Percentiles rank a stretch among this genome's conserved stretches.
phyloP scores from a whole-genome alignment of 2,797 vertebrate species.

The Dromococcyx pavoninus region DNA sequence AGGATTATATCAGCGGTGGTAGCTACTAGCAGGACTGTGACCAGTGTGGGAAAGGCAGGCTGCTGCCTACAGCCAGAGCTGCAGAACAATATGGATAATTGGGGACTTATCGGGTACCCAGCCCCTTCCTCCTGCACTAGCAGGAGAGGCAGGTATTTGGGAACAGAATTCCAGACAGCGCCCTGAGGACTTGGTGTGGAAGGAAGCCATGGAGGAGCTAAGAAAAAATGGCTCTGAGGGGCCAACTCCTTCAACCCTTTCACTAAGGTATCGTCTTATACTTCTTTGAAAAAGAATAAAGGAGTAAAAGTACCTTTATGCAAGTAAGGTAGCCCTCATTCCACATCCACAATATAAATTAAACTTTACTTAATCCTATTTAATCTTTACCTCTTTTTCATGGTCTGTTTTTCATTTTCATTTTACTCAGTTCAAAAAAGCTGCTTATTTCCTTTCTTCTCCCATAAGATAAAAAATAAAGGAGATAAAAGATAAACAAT shows the following conservation, averaged over 20 bases:
- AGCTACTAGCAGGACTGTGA: neutral
- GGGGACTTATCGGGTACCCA: rapidly evolving
- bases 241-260: neutral
- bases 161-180: neutral
- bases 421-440: neutral
- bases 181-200: too few species aligned
- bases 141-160: neutral
- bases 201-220: neutral
- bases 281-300: neutral
- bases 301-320: neutral
- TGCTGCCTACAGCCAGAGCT: neutral
- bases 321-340: neutral
- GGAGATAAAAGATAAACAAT: neutral
- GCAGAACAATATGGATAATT: rapidly evolving
- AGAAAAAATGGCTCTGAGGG: neutral
- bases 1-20: neutral
- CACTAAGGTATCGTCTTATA: neutral
- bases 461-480: neutral
- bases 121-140: neutral
- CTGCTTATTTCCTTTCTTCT: neutral
- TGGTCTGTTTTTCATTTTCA: neutral
- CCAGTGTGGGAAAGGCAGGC: neutral
- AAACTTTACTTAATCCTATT: neutral
- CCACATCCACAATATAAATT: neutral
- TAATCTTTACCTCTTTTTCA: neutral